phyloP scores from a whole-genome alignment of 2,797 vertebrate species.

The Pangasius sanitwongsei region DNA sequence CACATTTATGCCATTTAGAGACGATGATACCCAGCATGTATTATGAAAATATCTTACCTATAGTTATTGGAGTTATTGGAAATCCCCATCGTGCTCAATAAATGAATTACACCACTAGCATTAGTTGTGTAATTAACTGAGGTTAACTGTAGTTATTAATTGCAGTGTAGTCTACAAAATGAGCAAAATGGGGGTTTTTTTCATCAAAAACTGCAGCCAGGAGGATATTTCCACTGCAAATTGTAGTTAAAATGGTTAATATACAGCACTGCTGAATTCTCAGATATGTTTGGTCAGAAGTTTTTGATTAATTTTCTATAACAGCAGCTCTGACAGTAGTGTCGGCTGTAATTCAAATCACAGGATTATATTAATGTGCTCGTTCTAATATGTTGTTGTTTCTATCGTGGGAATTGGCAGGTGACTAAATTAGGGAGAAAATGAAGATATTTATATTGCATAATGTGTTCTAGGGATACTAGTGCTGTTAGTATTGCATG shows the following conservation, averaged over 20 bases:
- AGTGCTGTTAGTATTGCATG: not conserved
- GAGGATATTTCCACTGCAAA: not conserved
- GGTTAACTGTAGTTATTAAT: not conserved
- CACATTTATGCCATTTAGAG: not conserved
- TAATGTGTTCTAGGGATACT: not conserved
- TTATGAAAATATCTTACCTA: not conserved
- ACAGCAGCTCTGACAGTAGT: not conserved
- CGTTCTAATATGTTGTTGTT: not conserved
- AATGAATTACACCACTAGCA: not conserved
- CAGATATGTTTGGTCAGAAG: not conserved
- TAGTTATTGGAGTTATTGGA: not conserved
- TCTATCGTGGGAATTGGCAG: not conserved
- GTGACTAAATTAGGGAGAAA: not conserved
- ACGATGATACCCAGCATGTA: not conserved
- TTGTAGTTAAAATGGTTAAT: not conserved
- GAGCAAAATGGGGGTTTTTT: not conserved
- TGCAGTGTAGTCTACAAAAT: not conserved
- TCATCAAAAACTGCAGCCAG: not conserved
- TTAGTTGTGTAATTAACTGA: not conserved
- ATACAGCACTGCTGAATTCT: not conserved
- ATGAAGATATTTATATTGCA: not conserved
- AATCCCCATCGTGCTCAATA: not conserved
- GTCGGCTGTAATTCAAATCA: not conserved
- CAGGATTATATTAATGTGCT: not conserved
- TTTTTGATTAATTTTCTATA: not conserved